These are phyloP conservation scores for Cacatua alba DNA, from an alignment of 2,113 vertebrate species.

Conservation along the genomic window DNA sequence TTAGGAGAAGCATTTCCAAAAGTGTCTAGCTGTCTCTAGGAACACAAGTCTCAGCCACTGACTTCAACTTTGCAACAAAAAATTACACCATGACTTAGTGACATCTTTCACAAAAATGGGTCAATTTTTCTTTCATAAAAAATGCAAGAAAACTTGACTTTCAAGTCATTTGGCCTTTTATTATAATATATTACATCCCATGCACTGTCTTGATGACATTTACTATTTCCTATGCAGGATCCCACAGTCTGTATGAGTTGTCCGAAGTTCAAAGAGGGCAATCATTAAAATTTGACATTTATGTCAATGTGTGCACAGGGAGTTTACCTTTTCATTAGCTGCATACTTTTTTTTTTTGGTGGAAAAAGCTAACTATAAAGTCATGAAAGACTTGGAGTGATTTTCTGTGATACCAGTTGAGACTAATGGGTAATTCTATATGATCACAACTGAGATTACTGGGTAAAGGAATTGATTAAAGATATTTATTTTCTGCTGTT, in stretches of 20 bases:
- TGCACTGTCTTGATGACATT: slow-evolving; percentile 57
- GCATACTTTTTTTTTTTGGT: neutral
- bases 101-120: slow-evolving; percentile 52
- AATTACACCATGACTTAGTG: slow-evolving; percentile 46
- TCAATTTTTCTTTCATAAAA: slow-evolving; percentile 66
- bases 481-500: neutral
- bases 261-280: slow-evolving; percentile 55
- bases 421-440: slow-evolving; percentile 27
- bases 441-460: neutral
- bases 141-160: slow-evolving; percentile 62
- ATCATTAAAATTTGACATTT: slow-evolving; percentile 73
- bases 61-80: slow-evolving; percentile 56
- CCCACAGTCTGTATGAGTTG: slow-evolving; percentile 9
- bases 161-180: slow-evolving; percentile 68
- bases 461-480: slow-evolving; percentile 41
- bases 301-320: slow-evolving; percentile 47
- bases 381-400: slow-evolving; percentile 24
- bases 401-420: slow-evolving; percentile 23
- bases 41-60: slow-evolving; percentile 37
- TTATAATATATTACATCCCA: slow-evolving; percentile 60
- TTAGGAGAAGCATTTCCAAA: slow-evolving; percentile 48
- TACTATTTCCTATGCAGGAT: slow-evolving; percentile 51
- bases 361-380: slow-evolving; percentile 33
- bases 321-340: slow-evolving; percentile 68
- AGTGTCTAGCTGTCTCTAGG: slow-evolving; percentile 32